Conservation (phyloP, 1,140 invertebrate genomes). For the Drosophila grimshawi region DNA sequence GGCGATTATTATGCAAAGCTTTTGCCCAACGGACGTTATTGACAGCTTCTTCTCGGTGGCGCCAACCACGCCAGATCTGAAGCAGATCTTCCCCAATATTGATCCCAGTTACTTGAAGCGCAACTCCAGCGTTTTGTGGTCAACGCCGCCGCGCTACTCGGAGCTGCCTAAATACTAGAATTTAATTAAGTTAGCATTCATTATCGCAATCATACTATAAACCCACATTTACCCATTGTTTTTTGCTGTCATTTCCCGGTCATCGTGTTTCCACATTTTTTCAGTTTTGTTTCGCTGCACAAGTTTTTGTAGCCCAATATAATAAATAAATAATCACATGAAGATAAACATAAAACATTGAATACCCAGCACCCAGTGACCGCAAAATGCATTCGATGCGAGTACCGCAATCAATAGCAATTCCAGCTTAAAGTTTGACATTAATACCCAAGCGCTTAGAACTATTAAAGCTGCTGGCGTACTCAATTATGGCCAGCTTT, state of each 20-base stretch:
- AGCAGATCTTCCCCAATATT: constrained; percentile 88
- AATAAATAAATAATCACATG: constrained; percentile 30
- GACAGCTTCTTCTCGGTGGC: constrained; percentile 87
- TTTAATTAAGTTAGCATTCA: constrained; percentile 7
- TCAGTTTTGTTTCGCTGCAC: constrained; percentile 20
- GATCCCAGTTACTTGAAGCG: constrained; percentile 87
- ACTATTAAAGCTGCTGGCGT: constrained; percentile 74
- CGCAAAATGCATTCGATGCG: constrained; percentile 31
- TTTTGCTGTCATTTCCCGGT: constrained; percentile 11
- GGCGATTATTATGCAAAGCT: constrained; percentile 68
- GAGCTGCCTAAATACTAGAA: constrained; percentile 82
- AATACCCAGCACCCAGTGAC: constrained; percentile 26
- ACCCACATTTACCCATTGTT: constrained; percentile 20
- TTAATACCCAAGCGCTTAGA: constrained; percentile 75
- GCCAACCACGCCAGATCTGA: constrained; percentile 88
- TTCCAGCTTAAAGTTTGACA: constrained; percentile 54
- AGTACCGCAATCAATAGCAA: constrained; percentile 35
- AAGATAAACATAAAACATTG: constrained; percentile 13
- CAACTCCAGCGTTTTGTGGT: constrained; percentile 90
- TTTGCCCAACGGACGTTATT: constrained; percentile 79
- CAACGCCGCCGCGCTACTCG: constrained; percentile 87
- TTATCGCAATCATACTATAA: constrained; percentile 20
- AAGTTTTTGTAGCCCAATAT: constrained; percentile 30
- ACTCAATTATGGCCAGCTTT: constrained; percentile 64
- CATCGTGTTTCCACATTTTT: constrained; percentile 15